phyloP scores from a whole-genome alignment of 1,140 invertebrate species.

The Orius insidiosus region DNA sequence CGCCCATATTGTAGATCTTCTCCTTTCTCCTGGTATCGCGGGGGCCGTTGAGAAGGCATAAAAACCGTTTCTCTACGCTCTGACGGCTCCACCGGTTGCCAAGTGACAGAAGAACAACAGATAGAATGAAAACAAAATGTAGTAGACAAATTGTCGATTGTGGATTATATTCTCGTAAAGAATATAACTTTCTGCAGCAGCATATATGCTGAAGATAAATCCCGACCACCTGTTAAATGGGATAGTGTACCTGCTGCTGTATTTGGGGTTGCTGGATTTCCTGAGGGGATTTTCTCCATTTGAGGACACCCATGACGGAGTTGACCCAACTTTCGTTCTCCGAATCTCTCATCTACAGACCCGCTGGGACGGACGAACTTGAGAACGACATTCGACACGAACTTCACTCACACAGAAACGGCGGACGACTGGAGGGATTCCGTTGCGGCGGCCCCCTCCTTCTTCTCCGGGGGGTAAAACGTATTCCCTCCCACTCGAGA shows the following conservation, averaged over 20 bases:
- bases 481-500: background rate
- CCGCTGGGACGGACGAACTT: background rate
- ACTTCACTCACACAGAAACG: background rate
- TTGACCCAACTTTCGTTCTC: conserved; percentile 39
- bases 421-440: background rate
- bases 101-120: too few species aligned
- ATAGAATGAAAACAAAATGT: too few species aligned
- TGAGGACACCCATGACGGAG: conserved; percentile 65
- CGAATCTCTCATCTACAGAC: conserved; percentile 11
- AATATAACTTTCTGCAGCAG: too few species aligned
- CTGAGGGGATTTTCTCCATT: conserved; percentile 48
- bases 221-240: too few species aligned
- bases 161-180: too few species aligned
- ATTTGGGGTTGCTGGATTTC: conserved; percentile 26
- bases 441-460: background rate
- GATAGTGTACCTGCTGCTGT: background rate
- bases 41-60: too few species aligned
- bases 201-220: too few species aligned
- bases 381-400: conserved; percentile 1
- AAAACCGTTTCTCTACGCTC: too few species aligned
- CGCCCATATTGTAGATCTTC: too few species aligned
- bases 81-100: too few species aligned
- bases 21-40: too few species aligned
- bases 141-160: too few species aligned
- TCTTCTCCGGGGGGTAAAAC: background rate